Base-by-base conservation (phyloP, 1,140 invertebrate genomes). In the Streblospio benedicti region DNA sequence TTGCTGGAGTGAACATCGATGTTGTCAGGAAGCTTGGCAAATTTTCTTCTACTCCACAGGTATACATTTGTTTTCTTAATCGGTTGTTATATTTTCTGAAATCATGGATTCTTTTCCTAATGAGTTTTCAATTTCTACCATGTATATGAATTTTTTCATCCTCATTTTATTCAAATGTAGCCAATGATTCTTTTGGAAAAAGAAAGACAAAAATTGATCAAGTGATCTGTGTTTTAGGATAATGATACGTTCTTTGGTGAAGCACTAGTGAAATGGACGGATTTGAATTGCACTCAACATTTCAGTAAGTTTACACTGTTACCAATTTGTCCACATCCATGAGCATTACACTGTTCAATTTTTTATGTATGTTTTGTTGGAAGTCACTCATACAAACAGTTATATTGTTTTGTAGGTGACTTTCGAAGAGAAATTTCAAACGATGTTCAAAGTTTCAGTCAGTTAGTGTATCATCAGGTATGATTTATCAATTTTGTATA, bases 181-280 rank as follows among this genome's bases (percentile, higher is more conserved):
- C n/a, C n/a, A n/a, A n/a, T n/a, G n/a, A n/a, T n/a, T n/a, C n/a
- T n/a, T n/a, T n/a, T n/a, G n/a, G n/a, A n/a, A n/a, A n/a, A n/a
- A n/a, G n/a, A n/a, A n/a, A n/a, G n/a, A n/a, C n/a, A n/a, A n/a
- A n/a, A n/a, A n/a, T n/a, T n/a, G n/a, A n/a, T n/a, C n/a, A 4
- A 4, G 38, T 57, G n/a, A 50, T 49, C 33, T 20, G 43, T 57
- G 43, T 61, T 68, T 20, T 41, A 87, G 64, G 84, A 87, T 60
- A 72, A 76, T 35, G 83, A 86, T 65, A 89, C 89, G 2, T 85
- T 85, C 73, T 93, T 94, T 74, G 80, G 85, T 68, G 82, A 89
- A 71, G 83, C 88, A 0, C 69, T 93, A n/a, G 80, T 86, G 63
- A 93, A 93, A 82, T 94, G 91, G 91, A 84, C 83, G 68, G 85